These are phyloP conservation scores for Drosophila sturtevanti DNA, from an alignment of 1,140 invertebrate genomes.

Conservation along the genomic window DNA sequence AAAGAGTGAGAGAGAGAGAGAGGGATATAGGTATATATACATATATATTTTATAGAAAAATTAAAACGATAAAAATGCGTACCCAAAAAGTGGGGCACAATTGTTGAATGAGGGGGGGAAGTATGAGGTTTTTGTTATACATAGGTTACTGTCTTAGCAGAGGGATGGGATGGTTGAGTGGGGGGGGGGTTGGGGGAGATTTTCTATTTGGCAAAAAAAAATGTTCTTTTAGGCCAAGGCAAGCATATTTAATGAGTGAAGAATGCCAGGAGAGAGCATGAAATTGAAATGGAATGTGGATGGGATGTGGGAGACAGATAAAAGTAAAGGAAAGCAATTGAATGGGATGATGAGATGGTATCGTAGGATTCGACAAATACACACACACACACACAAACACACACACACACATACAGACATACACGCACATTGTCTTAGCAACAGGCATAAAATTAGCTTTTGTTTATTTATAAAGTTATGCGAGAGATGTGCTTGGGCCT, in stretches of 20 bases:
- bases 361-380: conserved; percentile 13
- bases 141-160: too few relatives aligned
- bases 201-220: background rate
- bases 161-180: too few relatives aligned
- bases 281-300: background rate
- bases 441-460: conserved; percentile 47
- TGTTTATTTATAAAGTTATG: conserved; percentile 49
- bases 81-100: conserved; percentile 6
- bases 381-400: too few relatives aligned
- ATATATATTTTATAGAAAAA: conserved; percentile 42
- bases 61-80: conserved; percentile 49
- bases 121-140: conserved; percentile 7
- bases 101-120: background rate
- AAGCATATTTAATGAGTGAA: conserved; percentile 59
- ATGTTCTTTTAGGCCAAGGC: conserved; percentile 2
- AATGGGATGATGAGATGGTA: background rate
- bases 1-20: conserved; percentile 1
- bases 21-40: too few relatives aligned
- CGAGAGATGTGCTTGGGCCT: background rate
- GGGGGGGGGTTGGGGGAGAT: too few relatives aligned
- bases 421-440: conserved; percentile 47
- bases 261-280: background rate
- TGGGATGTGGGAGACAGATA: conserved; percentile 10
- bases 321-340: background rate
- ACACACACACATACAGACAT: conserved; percentile 1